A percentile compares a stretch with the other conserved stretches of the same genome.
Evolutionary conservation across 2,113 vertebrate genomes (phyloP).

Genomic region (Equus quagga): DNA sequence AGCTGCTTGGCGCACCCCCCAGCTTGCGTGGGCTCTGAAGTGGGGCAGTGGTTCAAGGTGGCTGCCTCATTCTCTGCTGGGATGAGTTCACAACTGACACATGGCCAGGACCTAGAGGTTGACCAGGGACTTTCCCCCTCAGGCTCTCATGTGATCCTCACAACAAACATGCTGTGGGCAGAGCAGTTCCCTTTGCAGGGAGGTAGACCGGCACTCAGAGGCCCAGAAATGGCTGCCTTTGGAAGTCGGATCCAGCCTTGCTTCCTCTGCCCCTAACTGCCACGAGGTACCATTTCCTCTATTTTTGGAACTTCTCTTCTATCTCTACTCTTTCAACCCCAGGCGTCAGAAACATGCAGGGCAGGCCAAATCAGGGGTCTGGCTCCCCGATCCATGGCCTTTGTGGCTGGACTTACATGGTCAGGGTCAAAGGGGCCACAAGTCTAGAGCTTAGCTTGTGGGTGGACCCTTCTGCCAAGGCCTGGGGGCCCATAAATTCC

Average conservation of each 20-base stretch:
- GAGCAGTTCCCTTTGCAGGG: neutral
- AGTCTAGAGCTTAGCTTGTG: neutral
- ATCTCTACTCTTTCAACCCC: neutral
- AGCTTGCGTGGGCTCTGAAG: neutral
- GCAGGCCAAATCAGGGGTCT: neutral
- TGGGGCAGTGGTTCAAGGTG: neutral
- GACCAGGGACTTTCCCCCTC: neutral
- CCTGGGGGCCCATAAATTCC: neutral
- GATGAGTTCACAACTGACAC: neutral
- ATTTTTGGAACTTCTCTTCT: neutral
- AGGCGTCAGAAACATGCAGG: neutral
- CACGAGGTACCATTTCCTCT: neutral
- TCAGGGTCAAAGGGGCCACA: neutral
- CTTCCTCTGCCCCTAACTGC: neutral
- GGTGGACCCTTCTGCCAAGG: neutral
- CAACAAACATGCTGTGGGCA: fast-evolving
- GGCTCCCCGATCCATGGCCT: neutral
- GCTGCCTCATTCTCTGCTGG: neutral
- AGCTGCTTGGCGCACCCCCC: neutral
- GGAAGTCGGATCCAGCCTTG: neutral
- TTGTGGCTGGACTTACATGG: neutral
- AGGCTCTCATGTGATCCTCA: neutral
- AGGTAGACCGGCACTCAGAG: neutral
- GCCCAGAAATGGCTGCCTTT: neutral
- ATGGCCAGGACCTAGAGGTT: neutral